Evolutionary conservation across 2,113 vertebrate species (phyloP), one percentile per base, ranked within the genome.

Genomic region (Otis tarda): DNA sequence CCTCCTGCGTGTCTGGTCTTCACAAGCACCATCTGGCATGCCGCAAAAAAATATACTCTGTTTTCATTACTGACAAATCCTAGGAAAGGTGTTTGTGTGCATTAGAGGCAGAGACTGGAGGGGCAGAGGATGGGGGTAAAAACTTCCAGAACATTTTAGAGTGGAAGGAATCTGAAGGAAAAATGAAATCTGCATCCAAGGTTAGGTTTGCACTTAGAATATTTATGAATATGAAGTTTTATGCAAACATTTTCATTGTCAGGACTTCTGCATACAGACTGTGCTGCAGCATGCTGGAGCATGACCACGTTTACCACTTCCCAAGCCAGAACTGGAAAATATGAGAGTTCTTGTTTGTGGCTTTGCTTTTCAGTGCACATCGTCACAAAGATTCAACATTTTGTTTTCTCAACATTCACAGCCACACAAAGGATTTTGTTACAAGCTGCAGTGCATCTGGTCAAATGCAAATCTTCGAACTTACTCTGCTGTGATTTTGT

Each of bases 21-120:
- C 97, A 96, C 91, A 94, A 97, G 96, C 95, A 94, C 97, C 98
- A 98, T 98, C 98, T 98, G 98, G 97, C 94, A 97, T 9, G 31
- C 86, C 2, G 5, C 81, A 95, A 39, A 67, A 97, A 97, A 97
- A 96, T 95, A 93, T 57, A 79, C 45, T 97, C 68, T 2, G 0
- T 97, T 97, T 98, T 96, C 91, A 83, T 91, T 94, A 95, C 56
- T 82, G 83, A 89, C 52, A 97, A 97, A 97, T 95, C 86, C 87
- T 79, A 95, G 70, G 68, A 92, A 97, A 98, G 91, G 81, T 1
- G 7, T 83, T 93, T 93, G 65, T 83, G 75, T 93, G 70, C 27
- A 6, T 91, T 94, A 87, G 35, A 73, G 71, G 87, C 85, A 82
- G 79, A 56, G 74, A 59, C 21, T 84, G 60, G 13, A 90, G 20